These are phyloP conservation scores for Salvator merianae DNA, from an alignment of 2,113 vertebrate genomes.

Conservation along the genomic window DNA sequence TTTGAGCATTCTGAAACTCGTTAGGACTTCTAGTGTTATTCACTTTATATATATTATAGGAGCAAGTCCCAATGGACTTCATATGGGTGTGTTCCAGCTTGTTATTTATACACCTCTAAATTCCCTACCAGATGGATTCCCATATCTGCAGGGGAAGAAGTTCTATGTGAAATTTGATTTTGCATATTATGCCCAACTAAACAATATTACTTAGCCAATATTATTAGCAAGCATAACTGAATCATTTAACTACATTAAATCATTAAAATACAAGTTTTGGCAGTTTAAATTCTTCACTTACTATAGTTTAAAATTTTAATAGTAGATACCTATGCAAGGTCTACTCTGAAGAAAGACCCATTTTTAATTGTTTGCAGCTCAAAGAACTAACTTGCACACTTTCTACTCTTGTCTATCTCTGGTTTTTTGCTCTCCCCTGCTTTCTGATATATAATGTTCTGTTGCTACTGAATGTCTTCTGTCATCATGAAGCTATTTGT, in stretches of 20 bases:
- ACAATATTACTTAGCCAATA: neutral
- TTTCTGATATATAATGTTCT: too few relatives aligned
- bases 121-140: too few relatives aligned
- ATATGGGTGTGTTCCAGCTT: too few relatives aligned
- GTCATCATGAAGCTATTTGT: neutral
- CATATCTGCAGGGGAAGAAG: too few relatives aligned
- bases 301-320: neutral
- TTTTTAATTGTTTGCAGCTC: neutral
- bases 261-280: neutral
- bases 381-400: neutral
- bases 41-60: neutral
- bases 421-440: neutral
- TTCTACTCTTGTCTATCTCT: neutral
- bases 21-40: neutral
- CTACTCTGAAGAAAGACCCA: neutral
- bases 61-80: neutral
- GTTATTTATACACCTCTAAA: too few relatives aligned
- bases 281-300: neutral
- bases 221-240: neutral
- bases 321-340: neutral
- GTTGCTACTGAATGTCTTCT: neutral
- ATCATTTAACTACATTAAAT: neutral
- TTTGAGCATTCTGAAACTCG: neutral
- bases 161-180: too few relatives aligned
- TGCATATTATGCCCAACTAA: neutral